These are phyloP conservation scores for Cassiopea andromeda DNA, from an alignment of 30 jellyfish, hydroid and myxozoan genomes.

Conservation along the genomic window DNA sequence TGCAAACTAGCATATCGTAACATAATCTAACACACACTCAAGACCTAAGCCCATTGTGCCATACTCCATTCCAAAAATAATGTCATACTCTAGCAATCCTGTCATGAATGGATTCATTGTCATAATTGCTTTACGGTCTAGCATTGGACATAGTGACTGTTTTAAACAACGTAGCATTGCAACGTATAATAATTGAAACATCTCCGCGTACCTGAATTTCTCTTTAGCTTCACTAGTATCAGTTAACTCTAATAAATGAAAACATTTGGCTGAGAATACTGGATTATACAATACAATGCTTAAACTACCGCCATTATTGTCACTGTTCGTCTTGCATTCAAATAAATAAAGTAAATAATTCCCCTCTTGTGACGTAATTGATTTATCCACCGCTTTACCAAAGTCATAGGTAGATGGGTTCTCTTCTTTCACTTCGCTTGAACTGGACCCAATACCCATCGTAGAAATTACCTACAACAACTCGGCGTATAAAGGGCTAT, in stretches of 20 bases:
- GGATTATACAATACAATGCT: constrained; percentile 47
- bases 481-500: no score
- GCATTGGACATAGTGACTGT: no score
- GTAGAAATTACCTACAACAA: no score
- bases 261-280: constrained; percentile 17
- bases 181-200: neutral
- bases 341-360: constrained; percentile 7
- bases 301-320: constrained; percentile 22
- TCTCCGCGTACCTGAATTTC: constrained; percentile 16
- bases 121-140: no score
- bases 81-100: no score
- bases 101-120: no score
- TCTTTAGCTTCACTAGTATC: constrained; percentile 31
- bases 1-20: no score
- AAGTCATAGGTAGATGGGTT: constrained; percentile 7
- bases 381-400: constrained; percentile 6
- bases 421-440: constrained; percentile 31
- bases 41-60: no score
- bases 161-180: no score
- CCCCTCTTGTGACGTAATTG: constrained; percentile 10
- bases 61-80: no score
- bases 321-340: neutral
- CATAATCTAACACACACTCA: no score
- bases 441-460: constrained; percentile 65
- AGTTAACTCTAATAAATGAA: constrained; percentile 17